Percentiles rank a stretch among this genome's conserved stretches.
Evolutionary conservation across 2,113 vertebrate species (phyloP).

Genomic region (Jaculus jaculus): DNA sequence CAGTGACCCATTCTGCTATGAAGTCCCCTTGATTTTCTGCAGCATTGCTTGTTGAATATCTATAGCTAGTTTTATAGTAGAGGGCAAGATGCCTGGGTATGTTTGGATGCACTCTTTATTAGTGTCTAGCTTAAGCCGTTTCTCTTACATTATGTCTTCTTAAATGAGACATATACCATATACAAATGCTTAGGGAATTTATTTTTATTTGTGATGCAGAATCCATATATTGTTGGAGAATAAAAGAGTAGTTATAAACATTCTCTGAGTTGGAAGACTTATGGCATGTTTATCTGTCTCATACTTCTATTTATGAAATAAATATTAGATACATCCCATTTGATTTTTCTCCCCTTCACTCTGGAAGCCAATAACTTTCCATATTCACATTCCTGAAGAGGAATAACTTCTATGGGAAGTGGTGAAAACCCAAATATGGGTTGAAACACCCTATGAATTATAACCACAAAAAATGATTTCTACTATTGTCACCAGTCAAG

Average conservation of each 20-base stretch:
- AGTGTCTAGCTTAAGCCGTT: not conserved
- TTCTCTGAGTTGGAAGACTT: not conserved
- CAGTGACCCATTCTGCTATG: slow-evolving; percentile 66
- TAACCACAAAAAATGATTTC: not conserved
- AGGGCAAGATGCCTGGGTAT: slow-evolving; percentile 41
- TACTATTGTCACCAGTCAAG: not conserved
- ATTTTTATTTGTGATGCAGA: slow-evolving; percentile 54
- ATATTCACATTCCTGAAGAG: not conserved
- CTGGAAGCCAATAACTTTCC: not conserved
- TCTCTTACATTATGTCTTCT: not conserved
- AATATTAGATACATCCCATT: not conserved
- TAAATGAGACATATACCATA: slow-evolving; percentile 28
- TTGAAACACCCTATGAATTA: not conserved
- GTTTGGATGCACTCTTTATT: not conserved
- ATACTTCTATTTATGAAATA: slow-evolving; percentile 39
- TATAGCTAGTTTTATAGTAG: slow-evolving; percentile 66
- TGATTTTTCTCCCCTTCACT: slow-evolving; percentile 14
- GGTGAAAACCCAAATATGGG: not conserved
- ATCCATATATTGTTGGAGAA: not conserved
- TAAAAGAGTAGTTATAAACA: not conserved
- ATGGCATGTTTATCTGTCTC: not conserved
- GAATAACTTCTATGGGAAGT: not conserved
- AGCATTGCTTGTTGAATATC: slow-evolving; percentile 65
- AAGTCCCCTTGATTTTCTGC: slow-evolving; percentile 67
- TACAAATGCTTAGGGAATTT: slow-evolving; percentile 40